Evolutionary conservation across 2,888 invertebrate species (phyloP).

Genomic region (Blomia tropicalis): DNA sequence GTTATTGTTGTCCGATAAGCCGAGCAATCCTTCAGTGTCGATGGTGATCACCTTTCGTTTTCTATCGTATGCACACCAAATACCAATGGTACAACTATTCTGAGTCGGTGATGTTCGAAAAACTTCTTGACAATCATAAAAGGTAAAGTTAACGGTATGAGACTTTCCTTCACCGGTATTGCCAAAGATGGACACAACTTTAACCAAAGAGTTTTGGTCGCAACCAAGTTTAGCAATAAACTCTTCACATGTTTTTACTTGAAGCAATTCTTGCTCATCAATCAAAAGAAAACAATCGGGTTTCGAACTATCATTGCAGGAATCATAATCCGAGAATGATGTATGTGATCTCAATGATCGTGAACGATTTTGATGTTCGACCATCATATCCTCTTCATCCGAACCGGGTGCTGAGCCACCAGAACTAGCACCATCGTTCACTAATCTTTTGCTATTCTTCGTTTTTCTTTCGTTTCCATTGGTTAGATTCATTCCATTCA

Average conservation of each 20-base stretch:
- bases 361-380: background rate
- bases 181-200: constrained; percentile 66
- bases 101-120: constrained; percentile 52
- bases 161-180: constrained; percentile 71
- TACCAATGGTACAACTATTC: constrained; percentile 55
- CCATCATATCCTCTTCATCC: background rate
- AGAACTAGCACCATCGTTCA: background rate
- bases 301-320: constrained; percentile 28
- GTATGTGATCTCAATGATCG: background rate
- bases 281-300: constrained; percentile 34
- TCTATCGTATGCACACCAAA: constrained; percentile 58
- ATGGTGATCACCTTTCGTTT: constrained; percentile 49
- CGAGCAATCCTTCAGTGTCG: constrained; percentile 63
- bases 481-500: background rate
- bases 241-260: constrained; percentile 33
- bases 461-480: background rate
- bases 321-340: constrained; percentile 4
- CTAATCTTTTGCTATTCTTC: background rate
- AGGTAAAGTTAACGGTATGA: constrained; percentile 55
- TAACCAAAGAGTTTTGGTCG: constrained; percentile 40
- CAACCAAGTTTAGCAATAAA: constrained; percentile 35
- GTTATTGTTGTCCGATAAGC: constrained; percentile 46
- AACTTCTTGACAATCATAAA: constrained; percentile 48
- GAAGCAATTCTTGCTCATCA: constrained; percentile 34
- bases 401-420: background rate